A percentile compares a stretch with the other conserved stretches of the same genome.
phyloP scores from a whole-genome alignment of 2,888 invertebrate species.

The Tiliacea citrago region DNA sequence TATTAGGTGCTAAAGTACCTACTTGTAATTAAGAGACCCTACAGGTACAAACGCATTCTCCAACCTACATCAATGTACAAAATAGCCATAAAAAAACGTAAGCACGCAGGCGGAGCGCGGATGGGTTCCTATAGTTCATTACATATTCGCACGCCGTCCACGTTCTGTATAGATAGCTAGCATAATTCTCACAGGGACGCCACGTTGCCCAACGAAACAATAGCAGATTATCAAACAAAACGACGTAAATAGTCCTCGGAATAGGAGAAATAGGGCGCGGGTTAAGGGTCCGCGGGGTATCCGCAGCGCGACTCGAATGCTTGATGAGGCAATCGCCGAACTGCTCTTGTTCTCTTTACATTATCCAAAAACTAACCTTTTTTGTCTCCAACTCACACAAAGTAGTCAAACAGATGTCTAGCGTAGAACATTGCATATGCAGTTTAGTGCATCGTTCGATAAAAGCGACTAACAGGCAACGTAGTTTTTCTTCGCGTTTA shows the following conservation, averaged over 20 bases:
- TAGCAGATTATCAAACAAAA: slow-evolving; percentile 90
- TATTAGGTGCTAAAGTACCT: not conserved
- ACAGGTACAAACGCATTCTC: not conserved
- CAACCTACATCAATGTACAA: slow-evolving; percentile 39
- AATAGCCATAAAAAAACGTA: slow-evolving; percentile 54
- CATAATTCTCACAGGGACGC: slow-evolving; percentile 88
- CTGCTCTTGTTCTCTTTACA: slow-evolving; percentile 69
- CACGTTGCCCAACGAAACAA: slow-evolving; percentile 86
- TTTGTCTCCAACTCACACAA: slow-evolving; percentile 28
- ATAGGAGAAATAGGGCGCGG: slow-evolving; percentile 87
- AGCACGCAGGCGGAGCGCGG: slow-evolving; percentile 52
- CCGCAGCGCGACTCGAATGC: slow-evolving; percentile 87
- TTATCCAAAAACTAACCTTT: slow-evolving; percentile 61
- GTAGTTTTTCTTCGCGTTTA: slow-evolving; percentile 74
- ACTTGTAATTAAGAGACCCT: not conserved
- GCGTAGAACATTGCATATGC: slow-evolving; percentile 54
- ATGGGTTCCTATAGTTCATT: slow-evolving; percentile 73
- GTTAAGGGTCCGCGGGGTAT: slow-evolving; percentile 87
- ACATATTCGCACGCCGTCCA: slow-evolving; percentile 86
- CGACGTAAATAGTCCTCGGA: slow-evolving; percentile 88
- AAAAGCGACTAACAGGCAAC: slow-evolving; percentile 75
- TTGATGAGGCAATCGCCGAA: slow-evolving; percentile 83
- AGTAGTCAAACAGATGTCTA: slow-evolving; percentile 38
- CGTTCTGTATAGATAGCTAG: slow-evolving; percentile 88
- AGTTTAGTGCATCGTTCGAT: slow-evolving; percentile 72